phyloP scores from a whole-genome alignment of 2,113 vertebrate genomes.

The Hepsetus odoe region DNA sequence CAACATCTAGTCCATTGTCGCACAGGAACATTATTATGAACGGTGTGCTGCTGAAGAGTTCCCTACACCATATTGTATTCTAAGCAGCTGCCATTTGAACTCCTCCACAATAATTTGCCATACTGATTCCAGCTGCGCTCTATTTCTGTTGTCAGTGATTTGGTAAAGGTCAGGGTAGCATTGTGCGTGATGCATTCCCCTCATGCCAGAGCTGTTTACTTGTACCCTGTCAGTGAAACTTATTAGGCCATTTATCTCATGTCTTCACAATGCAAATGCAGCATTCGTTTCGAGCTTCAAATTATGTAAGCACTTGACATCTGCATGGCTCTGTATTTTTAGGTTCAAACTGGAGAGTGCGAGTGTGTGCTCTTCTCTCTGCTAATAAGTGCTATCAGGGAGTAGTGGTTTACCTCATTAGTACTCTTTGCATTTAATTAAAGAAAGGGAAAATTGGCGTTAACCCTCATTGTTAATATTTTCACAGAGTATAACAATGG shows the following conservation, averaged over 20 bases:
- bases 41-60: slow-evolving; percentile 10
- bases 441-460: slow-evolving; percentile 94
- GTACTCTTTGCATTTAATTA: slow-evolving; percentile 97
- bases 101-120: slow-evolving; percentile 71
- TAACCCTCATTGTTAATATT: slow-evolving; percentile 97
- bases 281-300: slow-evolving; percentile 81
- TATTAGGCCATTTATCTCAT: slow-evolving; percentile 79
- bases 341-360: slow-evolving; percentile 91
- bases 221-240: slow-evolving; percentile 76
- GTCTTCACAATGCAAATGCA: slow-evolving; percentile 88
- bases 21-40: neutral
- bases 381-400: slow-evolving; percentile 98
- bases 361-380: slow-evolving; percentile 87
- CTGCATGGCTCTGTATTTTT: slow-evolving; percentile 90
- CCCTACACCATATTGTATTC: slow-evolving; percentile 64
- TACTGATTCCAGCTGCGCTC: slow-evolving; percentile 69
- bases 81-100: slow-evolving; percentile 71
- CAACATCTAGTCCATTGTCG: neutral
- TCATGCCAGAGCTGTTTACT: slow-evolving; percentile 74
- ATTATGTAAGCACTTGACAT: slow-evolving; percentile 93
- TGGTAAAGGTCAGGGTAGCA: slow-evolving; percentile 72
- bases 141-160: slow-evolving; percentile 72
- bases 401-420: slow-evolving; percentile 98
- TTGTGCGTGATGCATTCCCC: slow-evolving; percentile 49
- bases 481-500: slow-evolving; percentile 94